These are phyloP conservation scores for Ethmia dodecea DNA, from an alignment of 2,888 invertebrate genomes.

Conservation along the genomic window DNA sequence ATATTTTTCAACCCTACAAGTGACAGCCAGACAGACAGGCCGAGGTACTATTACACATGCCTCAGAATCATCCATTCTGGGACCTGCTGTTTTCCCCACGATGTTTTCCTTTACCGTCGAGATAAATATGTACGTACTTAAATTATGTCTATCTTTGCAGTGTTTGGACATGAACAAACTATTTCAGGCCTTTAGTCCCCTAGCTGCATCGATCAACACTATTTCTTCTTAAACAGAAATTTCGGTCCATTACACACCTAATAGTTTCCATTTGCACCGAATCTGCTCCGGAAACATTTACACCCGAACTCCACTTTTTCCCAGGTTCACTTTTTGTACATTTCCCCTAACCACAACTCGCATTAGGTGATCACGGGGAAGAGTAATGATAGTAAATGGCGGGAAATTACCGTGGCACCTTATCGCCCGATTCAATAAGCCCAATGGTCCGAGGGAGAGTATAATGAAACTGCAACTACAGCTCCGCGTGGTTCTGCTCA, in stretches of 20 bases:
- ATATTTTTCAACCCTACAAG: too few species aligned
- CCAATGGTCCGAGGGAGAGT: constrained; percentile 49
- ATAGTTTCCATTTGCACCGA: constrained; percentile 14
- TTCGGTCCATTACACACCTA: not conserved
- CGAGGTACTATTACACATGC: too few species aligned
- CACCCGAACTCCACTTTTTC: constrained; percentile 30
- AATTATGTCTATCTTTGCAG: too few species aligned
- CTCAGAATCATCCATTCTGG: too few species aligned
- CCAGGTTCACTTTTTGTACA: constrained; percentile 34
- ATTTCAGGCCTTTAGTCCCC: too few species aligned
- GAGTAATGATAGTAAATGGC: constrained; percentile 71
- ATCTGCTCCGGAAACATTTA: constrained; percentile 33
- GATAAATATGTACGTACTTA: too few species aligned
- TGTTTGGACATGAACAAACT: too few species aligned
- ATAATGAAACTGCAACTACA: constrained; percentile 72
- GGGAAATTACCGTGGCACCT: constrained; percentile 72
- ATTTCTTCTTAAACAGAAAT: too few species aligned
- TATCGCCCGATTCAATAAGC: constrained; percentile 74
- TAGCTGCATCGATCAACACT: too few species aligned
- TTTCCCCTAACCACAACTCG: constrained; percentile 39
- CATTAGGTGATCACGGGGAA: constrained; percentile 51
- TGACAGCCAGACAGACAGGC: too few species aligned
- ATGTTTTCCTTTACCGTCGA: too few species aligned
- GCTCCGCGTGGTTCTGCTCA: constrained; percentile 45
- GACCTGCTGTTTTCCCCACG: too few species aligned